These are phyloP conservation scores for Taxidea taxus DNA, from an alignment of 2,113 vertebrate genomes.

Conservation along the genomic window DNA sequence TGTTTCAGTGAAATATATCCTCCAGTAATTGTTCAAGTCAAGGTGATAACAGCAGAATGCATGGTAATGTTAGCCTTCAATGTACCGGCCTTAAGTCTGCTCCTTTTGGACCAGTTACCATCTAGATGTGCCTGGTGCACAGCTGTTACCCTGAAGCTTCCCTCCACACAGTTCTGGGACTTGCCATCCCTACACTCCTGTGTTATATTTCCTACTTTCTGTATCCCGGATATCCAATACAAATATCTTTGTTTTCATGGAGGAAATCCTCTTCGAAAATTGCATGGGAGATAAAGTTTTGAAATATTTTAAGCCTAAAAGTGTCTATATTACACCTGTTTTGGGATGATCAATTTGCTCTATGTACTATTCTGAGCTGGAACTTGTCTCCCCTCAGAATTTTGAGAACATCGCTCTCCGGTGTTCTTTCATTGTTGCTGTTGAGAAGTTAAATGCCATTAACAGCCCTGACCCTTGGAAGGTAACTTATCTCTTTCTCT, in stretches of 20 bases:
- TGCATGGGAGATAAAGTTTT: neutral
- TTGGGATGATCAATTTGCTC: neutral
- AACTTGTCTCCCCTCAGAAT: neutral
- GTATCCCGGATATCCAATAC: neutral
- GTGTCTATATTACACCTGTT: neutral
- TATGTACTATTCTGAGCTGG: neutral
- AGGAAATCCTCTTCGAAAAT: neutral
- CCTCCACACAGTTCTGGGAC: neutral
- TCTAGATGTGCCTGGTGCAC: too few relatives aligned
- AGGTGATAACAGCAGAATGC: neutral
- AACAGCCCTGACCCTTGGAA: neutral
- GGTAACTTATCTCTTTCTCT: neutral
- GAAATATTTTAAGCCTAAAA: neutral
- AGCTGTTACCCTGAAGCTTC: neutral
- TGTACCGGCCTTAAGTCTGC: neutral
- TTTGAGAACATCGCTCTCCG: neutral
- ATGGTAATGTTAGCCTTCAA: neutral
- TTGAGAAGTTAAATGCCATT: neutral
- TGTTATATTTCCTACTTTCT: neutral
- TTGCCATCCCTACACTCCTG: too few relatives aligned
- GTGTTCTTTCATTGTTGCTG: neutral
- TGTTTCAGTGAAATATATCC: neutral
- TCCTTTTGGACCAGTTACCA: neutral
- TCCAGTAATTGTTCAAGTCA: neutral
- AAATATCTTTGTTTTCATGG: neutral